Percentiles rank a stretch among this genome's conserved stretches.
Conservation (phyloP, 2,797 vertebrate species). For the Sebastes matsubarae region DNA sequence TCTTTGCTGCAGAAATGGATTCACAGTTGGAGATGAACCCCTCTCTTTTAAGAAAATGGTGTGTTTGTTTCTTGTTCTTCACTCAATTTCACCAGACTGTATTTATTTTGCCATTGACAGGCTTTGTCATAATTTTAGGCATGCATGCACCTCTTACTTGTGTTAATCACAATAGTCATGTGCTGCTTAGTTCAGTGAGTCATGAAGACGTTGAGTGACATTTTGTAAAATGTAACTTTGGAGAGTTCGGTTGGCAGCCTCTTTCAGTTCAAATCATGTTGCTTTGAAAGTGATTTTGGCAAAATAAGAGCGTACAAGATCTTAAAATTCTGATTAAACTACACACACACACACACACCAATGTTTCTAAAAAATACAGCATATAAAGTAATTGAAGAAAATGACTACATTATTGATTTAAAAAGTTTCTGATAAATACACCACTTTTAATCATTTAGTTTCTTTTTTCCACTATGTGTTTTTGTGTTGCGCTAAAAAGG, state of each 20-base stretch:
- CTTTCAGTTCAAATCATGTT: neutral
- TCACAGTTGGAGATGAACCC: conserved; percentile 76
- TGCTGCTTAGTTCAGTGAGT: neutral
- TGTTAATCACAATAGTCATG: neutral
- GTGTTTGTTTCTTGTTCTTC: conserved; percentile 23
- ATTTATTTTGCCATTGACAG: neutral
- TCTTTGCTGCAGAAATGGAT: conserved; percentile 82
- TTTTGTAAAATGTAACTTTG: neutral
- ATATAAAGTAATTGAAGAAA: neutral
- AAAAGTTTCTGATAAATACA: neutral
- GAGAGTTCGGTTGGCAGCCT: neutral
- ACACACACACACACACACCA: neutral
- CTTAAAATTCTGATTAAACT: neutral
- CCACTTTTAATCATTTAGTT: neutral
- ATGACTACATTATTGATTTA: neutral
- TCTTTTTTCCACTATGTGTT: neutral
- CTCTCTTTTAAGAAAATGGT: conserved; percentile 92
- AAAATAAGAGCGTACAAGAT: neutral
- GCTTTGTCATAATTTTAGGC: conserved; percentile 4
- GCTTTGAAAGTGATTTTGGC: neutral
- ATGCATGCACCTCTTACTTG: neutral
- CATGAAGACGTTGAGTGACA: neutral
- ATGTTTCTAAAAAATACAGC: neutral
- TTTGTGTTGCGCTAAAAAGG: neutral
- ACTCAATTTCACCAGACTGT: neutral